Evolutionary conservation across 2,113 vertebrate genomes (phyloP), one percentile per base, ranked within the genome.

Genomic region (Gallinago paraguaiae): DNA sequence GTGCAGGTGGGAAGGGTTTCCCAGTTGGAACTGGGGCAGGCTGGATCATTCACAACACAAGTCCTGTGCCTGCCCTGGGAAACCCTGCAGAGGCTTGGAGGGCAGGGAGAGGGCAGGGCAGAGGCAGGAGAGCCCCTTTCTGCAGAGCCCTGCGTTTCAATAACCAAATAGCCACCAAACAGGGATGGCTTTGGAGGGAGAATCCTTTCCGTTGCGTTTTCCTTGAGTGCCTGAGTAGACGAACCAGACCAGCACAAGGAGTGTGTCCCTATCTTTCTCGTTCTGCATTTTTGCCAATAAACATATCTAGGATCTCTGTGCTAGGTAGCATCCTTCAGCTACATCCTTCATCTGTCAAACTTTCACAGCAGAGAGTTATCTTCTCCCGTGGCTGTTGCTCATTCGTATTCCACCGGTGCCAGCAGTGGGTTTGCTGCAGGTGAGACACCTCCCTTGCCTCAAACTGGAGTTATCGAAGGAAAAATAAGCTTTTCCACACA

Each of bases 301-400:
- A 48, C n/a, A 7, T 33, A 72, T 25, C 39, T 56, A 5, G 1
- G 3, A 17, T 57, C 2, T 1, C 59, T 13, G 59, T 22, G 82
- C 77, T 19, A 43, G 53, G 61, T 7, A 51, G 24, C 53, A 48
- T n/a, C 39, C 59, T 86, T 41, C 75, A 27, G 39, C 39, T 39
- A 39, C 53, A 48, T n/a, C 39, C 59, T 86, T 41, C 75, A 27
- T n/a, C 79, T 23, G 61, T 17, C 37, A 45, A 18, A 13, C 28
- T 33, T 43, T 24, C 19, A 50, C 88, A 86, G 68, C 71, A 72
- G 48, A 27, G 65, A 28, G 46, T 57, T 60, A 9, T 61, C 46
- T 70, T 13, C 46, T 60, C 0, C 0, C 0, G 1, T 72, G 61
- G 20, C 64, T 45, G 10, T 5, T 50, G 24, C 64, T 39, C 51